These are phyloP conservation scores for Brachystomella parvula DNA, from an alignment of 1,140 invertebrate species.

Conservation along the genomic window DNA sequence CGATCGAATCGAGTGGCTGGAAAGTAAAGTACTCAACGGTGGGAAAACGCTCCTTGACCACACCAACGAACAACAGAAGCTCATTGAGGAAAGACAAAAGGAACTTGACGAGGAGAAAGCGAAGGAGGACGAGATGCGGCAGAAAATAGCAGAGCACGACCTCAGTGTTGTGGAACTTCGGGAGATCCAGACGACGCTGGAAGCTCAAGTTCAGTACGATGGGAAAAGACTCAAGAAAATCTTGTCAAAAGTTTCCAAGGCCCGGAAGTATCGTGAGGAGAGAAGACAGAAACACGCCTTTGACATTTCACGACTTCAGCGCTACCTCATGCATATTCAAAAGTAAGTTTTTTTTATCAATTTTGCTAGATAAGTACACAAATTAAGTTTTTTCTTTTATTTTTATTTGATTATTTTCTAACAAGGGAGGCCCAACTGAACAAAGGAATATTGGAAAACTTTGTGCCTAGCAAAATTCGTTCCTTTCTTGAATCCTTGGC, in stretches of 20 bases:
- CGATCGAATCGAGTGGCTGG: slow-evolving; percentile 58
- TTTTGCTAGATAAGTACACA: neutral
- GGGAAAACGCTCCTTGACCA: slow-evolving; percentile 81
- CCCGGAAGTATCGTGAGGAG: slow-evolving; percentile 15
- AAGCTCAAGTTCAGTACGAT: slow-evolving; percentile 19
- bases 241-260: slow-evolving; percentile 7
- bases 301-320: slow-evolving; percentile 16
- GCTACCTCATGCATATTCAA: slow-evolving; percentile 10
- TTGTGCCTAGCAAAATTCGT: slow-evolving; percentile 27
- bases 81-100: slow-evolving; percentile 29
- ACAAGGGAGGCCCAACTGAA: slow-evolving; percentile 32
- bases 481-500: slow-evolving; percentile 18
- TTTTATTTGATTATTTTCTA: neutral
- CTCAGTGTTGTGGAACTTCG: slow-evolving; percentile 19
- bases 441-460: slow-evolving; percentile 33
- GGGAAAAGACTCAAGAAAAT: slow-evolving; percentile 22
- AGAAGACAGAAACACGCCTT: slow-evolving; percentile 14
- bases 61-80: slow-evolving; percentile 43
- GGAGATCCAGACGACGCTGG: neutral
- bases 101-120: slow-evolving; percentile 30
- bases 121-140: slow-evolving; percentile 28
- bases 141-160: slow-evolving; percentile 32
- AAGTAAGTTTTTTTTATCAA: slow-evolving; percentile 12
- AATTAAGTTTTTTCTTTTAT: neutral
- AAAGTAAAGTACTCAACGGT: slow-evolving; percentile 78